Base-by-base conservation (phyloP, 2,113 vertebrate species). In the Sylvietta virens region DNA sequence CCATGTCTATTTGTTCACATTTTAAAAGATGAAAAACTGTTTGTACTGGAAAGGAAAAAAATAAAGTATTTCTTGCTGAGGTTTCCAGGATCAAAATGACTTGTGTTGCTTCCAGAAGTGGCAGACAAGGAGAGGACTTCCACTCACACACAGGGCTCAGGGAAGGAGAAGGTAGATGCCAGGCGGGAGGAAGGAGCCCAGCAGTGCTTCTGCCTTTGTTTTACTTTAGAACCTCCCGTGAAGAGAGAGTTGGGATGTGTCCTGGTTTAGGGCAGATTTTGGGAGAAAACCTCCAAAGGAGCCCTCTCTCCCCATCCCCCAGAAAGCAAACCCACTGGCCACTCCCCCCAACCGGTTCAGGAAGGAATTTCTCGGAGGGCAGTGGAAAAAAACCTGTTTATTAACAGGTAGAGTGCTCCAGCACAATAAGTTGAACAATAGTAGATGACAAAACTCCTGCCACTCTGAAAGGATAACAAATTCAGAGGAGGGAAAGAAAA, bases 31-130 rank as follows among this genome's bases (percentile, higher is more conserved):
- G 40, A 96, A 92, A 73, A 65, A 42, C 13, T 62, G 66, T 93
- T 97, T 96, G 92, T 96, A 96, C 62, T 73, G 84, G 78, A 91
- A 90, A 92, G 37, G 19, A 73, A 79, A 72, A 88, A 84, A 88
- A 92, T 82, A 91, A 86, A 94, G 69, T 84, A 66, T 84, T 92
- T 92, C 86, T 89, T 77, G 73, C 67, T 71, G 84, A 86, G 73
- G 78, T 93, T 93, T 91, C 61, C 64, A 76, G 51, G 37, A 95
- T 48, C 35, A 57, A 65, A 86, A 58, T 26, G 2, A 33, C 23
- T 50, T 16, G 47, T 23, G 39, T 69, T 69, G 65, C 48, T 92
- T 86, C 64, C 33, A 48, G 65, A 45, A 35, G 1, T 58, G 39
- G 19, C 35, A 67, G 51, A 10, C 3, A 5, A 7, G 16, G 30